phyloP scores from a whole-genome alignment of 2,113 vertebrate species.

The Prolemur simus region DNA sequence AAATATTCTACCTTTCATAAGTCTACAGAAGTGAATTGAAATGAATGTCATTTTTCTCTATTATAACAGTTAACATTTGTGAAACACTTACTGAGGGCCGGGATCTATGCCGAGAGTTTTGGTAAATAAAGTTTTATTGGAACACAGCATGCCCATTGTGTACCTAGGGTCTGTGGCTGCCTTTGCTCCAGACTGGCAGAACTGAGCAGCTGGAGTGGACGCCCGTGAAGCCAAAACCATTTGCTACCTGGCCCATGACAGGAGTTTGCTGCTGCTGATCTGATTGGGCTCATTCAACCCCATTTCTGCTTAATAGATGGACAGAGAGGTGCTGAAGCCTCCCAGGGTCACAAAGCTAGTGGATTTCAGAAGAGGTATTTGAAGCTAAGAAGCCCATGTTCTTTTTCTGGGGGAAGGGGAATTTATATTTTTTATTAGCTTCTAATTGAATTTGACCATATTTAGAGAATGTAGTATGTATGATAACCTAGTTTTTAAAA shows the following conservation, averaged over 20 bases:
- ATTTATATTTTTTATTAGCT: not conserved
- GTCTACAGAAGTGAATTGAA: not conserved
- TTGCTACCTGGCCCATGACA: not conserved
- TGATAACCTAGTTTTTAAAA: not conserved
- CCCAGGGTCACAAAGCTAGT: not conserved
- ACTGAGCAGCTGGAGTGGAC: not conserved
- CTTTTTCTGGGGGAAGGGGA: not conserved
- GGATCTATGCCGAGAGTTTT: not conserved
- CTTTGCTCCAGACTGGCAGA: not conserved
- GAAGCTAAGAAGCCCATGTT: not conserved
- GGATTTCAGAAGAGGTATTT: not conserved
- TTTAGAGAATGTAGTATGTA: not conserved
- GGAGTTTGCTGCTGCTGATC: not conserved
- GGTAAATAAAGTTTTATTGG: slow-evolving; percentile 42
- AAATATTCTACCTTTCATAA: not conserved
- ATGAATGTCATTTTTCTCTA: not conserved
- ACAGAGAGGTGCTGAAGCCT: not conserved
- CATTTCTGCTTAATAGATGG: not conserved
- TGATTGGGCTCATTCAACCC: not conserved
- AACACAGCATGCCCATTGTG: not conserved
- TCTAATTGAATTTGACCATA: not conserved
- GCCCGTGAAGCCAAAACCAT: not conserved
- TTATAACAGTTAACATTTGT: not conserved
- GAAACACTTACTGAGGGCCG: not conserved
- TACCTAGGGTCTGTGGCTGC: not conserved